These are phyloP conservation scores for Ciconia nigra DNA, from an alignment of 2,797 vertebrate species.

Conservation along the genomic window DNA sequence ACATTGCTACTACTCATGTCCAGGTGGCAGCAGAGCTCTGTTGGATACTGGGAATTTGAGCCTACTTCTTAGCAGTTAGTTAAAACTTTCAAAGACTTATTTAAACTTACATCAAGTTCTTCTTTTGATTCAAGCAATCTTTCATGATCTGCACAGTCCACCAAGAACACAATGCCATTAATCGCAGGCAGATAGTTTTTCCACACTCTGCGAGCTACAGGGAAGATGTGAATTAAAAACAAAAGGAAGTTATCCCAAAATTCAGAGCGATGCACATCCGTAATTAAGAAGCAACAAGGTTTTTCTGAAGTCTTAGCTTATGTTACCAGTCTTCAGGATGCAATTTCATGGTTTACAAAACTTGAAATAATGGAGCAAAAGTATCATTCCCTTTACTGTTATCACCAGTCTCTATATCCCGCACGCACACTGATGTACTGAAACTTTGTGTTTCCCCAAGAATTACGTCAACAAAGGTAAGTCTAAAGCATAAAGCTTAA, in stretches of 20 bases:
- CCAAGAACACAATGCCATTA: slow-evolving; percentile 96
- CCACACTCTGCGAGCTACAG: slow-evolving; percentile 95
- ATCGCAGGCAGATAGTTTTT: slow-evolving; percentile 99
- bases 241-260: background rate
- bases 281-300: background rate
- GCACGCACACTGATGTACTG: background rate
- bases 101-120: slow-evolving; percentile 92
- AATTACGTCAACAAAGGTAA: background rate
- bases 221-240: background rate
- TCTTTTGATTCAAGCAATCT: slow-evolving; percentile 93
- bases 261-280: background rate
- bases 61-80: background rate
- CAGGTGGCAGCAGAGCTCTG: background rate
- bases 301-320: background rate
- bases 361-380: background rate
- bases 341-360: background rate
- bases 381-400: background rate
- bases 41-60: background rate
- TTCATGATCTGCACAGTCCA: slow-evolving; percentile 89
- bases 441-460: background rate
- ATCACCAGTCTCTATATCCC: background rate
- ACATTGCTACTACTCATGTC: background rate
- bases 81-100: background rate
- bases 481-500: background rate
- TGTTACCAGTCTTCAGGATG: background rate